Percentiles rank a stretch among this genome's conserved stretches.
These are phyloP conservation scores for Drosophila hamatofila DNA, from an alignment of 2,888 invertebrate species.

Conservation along the genomic window DNA sequence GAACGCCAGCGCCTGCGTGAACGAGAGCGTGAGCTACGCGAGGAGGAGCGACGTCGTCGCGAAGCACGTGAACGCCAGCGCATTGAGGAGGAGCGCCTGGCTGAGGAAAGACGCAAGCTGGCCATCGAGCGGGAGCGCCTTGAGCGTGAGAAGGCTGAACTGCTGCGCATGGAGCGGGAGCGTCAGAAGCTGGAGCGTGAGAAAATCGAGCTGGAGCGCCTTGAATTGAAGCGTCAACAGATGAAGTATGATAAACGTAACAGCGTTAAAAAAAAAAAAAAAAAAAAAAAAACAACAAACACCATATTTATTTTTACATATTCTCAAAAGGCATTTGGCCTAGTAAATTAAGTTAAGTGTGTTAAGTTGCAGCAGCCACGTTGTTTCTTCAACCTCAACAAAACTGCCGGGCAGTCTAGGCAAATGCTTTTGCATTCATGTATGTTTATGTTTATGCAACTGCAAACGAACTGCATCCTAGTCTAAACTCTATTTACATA, in stretches of 20 bases:
- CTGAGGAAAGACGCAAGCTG: constrained; percentile 92
- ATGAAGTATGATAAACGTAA: constrained; percentile 87
- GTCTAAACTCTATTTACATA: constrained; percentile 51
- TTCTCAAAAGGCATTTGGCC: constrained; percentile 63
- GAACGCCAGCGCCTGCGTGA: constrained; percentile 93
- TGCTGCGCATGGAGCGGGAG: constrained; percentile 93
- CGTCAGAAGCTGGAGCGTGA: constrained; percentile 92
- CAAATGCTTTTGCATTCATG: constrained; percentile 55
- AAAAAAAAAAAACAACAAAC: constrained; percentile 48
- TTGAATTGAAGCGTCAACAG: constrained; percentile 93
- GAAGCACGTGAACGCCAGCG: constrained; percentile 93
- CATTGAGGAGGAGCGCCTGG: constrained; percentile 93
- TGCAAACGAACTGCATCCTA: constrained; percentile 54
- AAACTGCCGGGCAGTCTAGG: constrained; percentile 49
- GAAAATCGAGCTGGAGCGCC: constrained; percentile 91
- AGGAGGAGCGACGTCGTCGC: constrained; percentile 91
- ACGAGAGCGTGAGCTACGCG: constrained; percentile 92
- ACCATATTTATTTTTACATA: constrained; percentile 63
- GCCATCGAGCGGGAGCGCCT: constrained; percentile 94
- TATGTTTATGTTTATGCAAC: constrained; percentile 52
- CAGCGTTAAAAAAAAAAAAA: constrained; percentile 47
- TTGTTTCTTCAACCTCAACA: constrained; percentile 63
- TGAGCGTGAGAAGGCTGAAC: constrained; percentile 94
- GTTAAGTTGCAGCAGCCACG: constrained; percentile 70
- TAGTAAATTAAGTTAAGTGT: constrained; percentile 55